A percentile compares a stretch with the other conserved stretches of the same genome.
Conservation (phyloP, 2,113 vertebrate genomes). For the Caranx melampygus region DNA sequence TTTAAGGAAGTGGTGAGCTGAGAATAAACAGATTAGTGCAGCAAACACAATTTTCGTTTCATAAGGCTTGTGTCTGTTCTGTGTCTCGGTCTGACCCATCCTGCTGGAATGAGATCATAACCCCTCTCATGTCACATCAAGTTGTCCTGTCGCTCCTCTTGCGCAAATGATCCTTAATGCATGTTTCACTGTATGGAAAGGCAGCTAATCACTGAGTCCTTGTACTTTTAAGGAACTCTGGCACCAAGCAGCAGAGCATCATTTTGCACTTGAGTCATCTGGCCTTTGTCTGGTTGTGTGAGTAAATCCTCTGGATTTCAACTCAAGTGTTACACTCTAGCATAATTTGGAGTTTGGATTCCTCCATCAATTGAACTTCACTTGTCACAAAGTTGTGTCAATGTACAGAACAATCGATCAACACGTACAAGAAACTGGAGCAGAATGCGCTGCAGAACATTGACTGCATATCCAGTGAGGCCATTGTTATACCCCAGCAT, state of each 20-base stretch:
- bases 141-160: not conserved
- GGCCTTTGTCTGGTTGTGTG: not conserved
- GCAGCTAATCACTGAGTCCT: not conserved
- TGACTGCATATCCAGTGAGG: not conserved
- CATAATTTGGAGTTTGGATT: not conserved
- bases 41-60: slow-evolving; percentile 39
- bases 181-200: not conserved
- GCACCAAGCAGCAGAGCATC: not conserved
- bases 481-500: not conserved
- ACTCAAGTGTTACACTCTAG: not conserved
- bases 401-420: not conserved
- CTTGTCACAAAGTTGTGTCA: not conserved
- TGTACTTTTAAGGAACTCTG: not conserved
- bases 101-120: not conserved
- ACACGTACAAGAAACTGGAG: not conserved
- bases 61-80: slow-evolving; percentile 28
- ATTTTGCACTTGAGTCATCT: slow-evolving; percentile 9
- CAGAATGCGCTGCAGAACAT: not conserved
- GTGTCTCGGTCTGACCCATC: slow-evolving; percentile 41
- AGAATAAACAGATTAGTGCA: slow-evolving; percentile 42
- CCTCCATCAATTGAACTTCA: not conserved
- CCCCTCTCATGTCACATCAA: not conserved
- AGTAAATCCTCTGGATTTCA: slow-evolving; percentile 2
- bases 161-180: slow-evolving; percentile 3
- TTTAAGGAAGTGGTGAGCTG: slow-evolving; percentile 15